Base-by-base conservation (phyloP, 2,888 invertebrate genomes). In the Barypeithes pellucidus region DNA sequence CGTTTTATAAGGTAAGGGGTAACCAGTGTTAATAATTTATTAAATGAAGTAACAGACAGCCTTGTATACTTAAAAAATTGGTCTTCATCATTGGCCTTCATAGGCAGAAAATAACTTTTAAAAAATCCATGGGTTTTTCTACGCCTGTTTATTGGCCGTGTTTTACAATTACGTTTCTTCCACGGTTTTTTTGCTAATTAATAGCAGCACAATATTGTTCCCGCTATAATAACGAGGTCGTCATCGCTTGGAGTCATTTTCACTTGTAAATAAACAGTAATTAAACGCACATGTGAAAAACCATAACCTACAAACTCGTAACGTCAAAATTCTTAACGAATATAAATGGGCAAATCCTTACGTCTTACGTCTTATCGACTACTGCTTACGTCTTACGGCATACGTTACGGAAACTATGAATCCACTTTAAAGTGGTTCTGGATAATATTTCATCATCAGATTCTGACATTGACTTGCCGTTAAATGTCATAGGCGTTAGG, bases 381-480 rank as follows among this genome's bases (percentile, higher is more conserved):
- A 24, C 24, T 24, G 24, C 24, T 24, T 24, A 24, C 24, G 24
- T 2, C 24, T 24, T 24, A 24, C 24, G 24, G 24, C 24, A 3
- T 24, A 24, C 24, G 24, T 24, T 24, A 24, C 24, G 24, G 24
- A 2, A 24, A 24, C 24, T 24, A 24, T 24, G 5, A 24, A 24
- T 24, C 24, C 24, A 24, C 24, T n/a, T n/a, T 33, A 33, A 33
- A 33, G 33, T 33, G 54, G 8, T 54, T 54, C 54, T 54, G 22
- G 54, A 54, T 54, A 11, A 54, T 54, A 16, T 9, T 54, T 54
- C 54, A 43, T 59, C 60, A 11, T 67, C 67, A 60, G 67, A 67
- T 59, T 67, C 67, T 59, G 60, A 54, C 22, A 54, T 20, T 9
- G 5, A 54, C 54, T 18, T 54, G 54, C 54, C 54, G 20, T 47